phyloP scores from a whole-genome alignment of 2,888 invertebrate species.

The Agrochola macilenta region DNA sequence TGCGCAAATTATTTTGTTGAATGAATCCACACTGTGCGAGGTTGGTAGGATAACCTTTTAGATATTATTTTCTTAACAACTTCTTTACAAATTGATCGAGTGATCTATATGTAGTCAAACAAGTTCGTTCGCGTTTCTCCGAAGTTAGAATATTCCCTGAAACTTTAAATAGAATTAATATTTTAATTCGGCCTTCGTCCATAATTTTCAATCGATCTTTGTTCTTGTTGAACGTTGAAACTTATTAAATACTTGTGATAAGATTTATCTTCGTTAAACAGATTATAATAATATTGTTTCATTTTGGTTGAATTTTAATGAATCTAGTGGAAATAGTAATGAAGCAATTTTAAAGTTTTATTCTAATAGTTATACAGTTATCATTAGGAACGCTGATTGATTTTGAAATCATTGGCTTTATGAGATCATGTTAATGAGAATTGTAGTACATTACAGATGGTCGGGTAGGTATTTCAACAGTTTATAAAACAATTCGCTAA shows the following conservation, averaged over 20 bases:
- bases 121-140: neutral
- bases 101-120: conserved; percentile 9
- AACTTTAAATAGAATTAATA: conserved; percentile 48
- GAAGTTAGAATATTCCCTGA: conserved; percentile 1
- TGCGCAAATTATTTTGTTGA: neutral
- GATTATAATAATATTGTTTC: neutral
- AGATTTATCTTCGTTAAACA: conserved; percentile 19
- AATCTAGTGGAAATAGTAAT: neutral
- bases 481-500: too few relatives aligned
- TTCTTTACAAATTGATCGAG: neutral
- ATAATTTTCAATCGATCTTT: conserved; percentile 39
- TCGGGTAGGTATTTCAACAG: too few relatives aligned
- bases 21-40: neutral
- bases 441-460: too few relatives aligned
- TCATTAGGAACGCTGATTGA: neutral
- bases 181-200: conserved; percentile 33
- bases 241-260: conserved; percentile 27
- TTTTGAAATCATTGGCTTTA: neutral
- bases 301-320: neutral
- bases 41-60: neutral
- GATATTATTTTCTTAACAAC: neutral
- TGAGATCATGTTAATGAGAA: neutral
- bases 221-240: conserved; percentile 40
- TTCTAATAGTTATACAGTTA: neutral
- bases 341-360: neutral